Percentiles rank a stretch among this genome's conserved stretches.
These are phyloP conservation scores for Netelia melanura DNA, from an alignment of 2,888 invertebrate genomes.

Conservation along the genomic window DNA sequence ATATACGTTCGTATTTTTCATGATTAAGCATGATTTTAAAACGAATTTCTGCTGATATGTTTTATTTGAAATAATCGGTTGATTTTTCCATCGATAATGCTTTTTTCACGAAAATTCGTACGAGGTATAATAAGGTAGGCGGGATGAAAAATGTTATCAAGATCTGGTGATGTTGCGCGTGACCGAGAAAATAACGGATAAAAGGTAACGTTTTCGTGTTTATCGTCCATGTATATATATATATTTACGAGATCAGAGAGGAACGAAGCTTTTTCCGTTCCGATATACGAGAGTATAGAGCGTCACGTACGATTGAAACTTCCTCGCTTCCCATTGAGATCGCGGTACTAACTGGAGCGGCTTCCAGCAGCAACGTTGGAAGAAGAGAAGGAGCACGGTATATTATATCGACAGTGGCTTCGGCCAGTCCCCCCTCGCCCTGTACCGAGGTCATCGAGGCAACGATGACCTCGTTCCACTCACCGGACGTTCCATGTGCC, in stretches of 20 bases:
- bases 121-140: not conserved
- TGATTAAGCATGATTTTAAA: too few relatives aligned
- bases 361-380: conserved; percentile 30
- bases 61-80: not conserved
- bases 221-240: not conserved
- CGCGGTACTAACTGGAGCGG: conserved; percentile 15
- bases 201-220: not conserved
- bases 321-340: conserved; percentile 22
- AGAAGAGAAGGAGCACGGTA: conserved; percentile 16
- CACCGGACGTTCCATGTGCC: conserved; percentile 52
- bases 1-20: too few relatives aligned
- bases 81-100: conserved; percentile 13
- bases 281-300: conserved; percentile 10
- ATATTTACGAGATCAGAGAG: conserved; percentile 21
- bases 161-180: conserved; percentile 31
- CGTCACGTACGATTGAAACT: conserved; percentile 56
- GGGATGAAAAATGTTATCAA: conserved; percentile 40
- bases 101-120: conserved; percentile 10
- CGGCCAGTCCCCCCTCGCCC: conserved; percentile 59
- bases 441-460: conserved; percentile 59
- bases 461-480: conserved; percentile 64
- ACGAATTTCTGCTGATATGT: too few relatives aligned
- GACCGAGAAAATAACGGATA: conserved; percentile 25
- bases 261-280: conserved; percentile 4
- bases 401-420: conserved; percentile 23